Evolutionary conservation across 2,113 vertebrate genomes (phyloP), one percentile per base, ranked within the genome.

Genomic region (Nannobrachium achirus): DNA sequence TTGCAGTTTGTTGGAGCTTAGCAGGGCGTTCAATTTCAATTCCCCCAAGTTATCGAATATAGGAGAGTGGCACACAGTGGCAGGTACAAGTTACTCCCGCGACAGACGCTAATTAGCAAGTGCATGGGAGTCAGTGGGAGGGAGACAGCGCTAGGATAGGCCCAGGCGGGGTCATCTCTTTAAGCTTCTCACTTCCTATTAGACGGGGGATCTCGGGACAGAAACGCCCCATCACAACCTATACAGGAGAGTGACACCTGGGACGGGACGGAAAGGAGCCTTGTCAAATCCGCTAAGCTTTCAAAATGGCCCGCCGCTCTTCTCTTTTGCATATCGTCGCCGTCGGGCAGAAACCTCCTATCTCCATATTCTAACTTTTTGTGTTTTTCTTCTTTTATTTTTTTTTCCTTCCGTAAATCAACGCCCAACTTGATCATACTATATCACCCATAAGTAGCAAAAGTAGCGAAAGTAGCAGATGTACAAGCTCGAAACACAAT

Each of bases 31-130:
- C 87, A 86, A 80, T 86, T 87, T 82, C 81, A 89, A 91, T 89
- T 86, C 77, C 89, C 75, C 84, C 82, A 86, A 89, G 75, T 89
- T 87, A 79, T 76, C 76, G 88, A 87, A 84, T 87, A 90, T 80
- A 82, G 76, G 62, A 78, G 76, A 84, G 80, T 60, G 9, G 80
- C 63, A 69, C 75, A 87, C 60, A 80, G 75, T 87, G 88, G 90
- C 90, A 86, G 87, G 85, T 88, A 90, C 88, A 89, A 88, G 88
- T 89, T 85, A 86, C 86, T 88, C 84, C 80, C 60, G 57, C 66
- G 85, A 86, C 88, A 90, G 88, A 82, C 79, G 70, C 86, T 92
- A 93, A 93, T 93, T 92, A 91, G 81, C 82, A 69, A 80, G 69
- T 70, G 80, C 74, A 41, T n/a, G 46, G 51, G 80, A 84, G 79